phyloP scores from a whole-genome alignment of 2,113 vertebrate species.

The Ptychochromis oligacanthus region DNA sequence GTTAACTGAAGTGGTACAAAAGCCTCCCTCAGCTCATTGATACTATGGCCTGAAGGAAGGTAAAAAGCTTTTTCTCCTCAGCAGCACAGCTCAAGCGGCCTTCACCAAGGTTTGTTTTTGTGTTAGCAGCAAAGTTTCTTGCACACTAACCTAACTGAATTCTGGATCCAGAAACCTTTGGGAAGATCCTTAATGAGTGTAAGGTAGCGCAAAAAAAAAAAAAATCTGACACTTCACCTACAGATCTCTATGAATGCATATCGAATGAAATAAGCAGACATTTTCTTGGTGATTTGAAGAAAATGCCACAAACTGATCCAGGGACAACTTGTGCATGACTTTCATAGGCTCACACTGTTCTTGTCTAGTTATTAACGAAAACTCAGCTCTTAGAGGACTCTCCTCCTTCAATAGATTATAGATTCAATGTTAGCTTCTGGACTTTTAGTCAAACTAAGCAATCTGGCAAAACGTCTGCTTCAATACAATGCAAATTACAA shows the following conservation, averaged over 20 bases:
- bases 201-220: neutral
- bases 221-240: neutral
- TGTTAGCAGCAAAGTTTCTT: neutral
- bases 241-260: neutral
- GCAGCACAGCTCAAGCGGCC: neutral
- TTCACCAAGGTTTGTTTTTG: neutral
- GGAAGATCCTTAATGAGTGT: rapidly evolving
- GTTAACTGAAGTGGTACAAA: neutral
- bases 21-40: neutral
- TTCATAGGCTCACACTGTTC: too few relatives aligned
- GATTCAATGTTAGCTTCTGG: too few relatives aligned
- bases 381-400: too few relatives aligned
- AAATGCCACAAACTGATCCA: too few relatives aligned
- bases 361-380: too few relatives aligned
- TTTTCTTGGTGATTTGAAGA: too few relatives aligned
- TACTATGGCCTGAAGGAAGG: neutral
- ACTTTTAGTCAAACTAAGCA: too few relatives aligned
- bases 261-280: too few relatives aligned
- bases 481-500: too few relatives aligned
- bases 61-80: neutral
- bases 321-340: too few relatives aligned
- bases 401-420: too few relatives aligned
- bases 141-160: neutral
- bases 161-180: neutral
- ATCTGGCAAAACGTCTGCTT: too few relatives aligned